phyloP scores from a whole-genome alignment of 2,797 vertebrate species.

The Squalus acanthias region DNA sequence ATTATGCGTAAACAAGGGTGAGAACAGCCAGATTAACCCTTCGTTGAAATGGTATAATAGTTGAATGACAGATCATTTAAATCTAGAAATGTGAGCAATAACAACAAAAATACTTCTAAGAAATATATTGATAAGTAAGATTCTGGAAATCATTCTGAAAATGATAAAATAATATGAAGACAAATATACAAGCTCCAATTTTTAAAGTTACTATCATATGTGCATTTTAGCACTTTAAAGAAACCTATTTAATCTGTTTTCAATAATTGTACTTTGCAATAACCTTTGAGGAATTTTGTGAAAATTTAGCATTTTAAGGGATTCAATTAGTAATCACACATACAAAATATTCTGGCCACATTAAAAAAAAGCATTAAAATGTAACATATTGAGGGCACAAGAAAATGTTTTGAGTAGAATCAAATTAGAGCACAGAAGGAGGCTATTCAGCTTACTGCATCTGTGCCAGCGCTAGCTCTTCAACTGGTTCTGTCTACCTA shows the following conservation, averaged over 20 bases:
- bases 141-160: neutral
- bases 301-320: too few species aligned
- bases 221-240: neutral
- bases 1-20: neutral
- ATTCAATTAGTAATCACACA: too few species aligned
- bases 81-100: neutral
- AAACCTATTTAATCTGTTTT: neutral
- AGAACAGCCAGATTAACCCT: neutral
- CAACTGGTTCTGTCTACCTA: too few species aligned
- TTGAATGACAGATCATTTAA: neutral
- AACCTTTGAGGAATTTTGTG: too few species aligned
- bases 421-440: too few species aligned
- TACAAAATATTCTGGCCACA: too few species aligned
- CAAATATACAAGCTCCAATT: neutral
- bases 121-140: neutral
- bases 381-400: too few species aligned
- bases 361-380: too few species aligned
- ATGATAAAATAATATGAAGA: neutral
- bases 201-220: neutral
- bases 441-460: too few species aligned
- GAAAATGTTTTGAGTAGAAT: too few species aligned
- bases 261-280: too few species aligned
- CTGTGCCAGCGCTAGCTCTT: too few species aligned
- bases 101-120: neutral
- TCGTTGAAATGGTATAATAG: neutral